Conservation (phyloP, 2,888 invertebrate genomes). For the Oeneis ivallda region DNA sequence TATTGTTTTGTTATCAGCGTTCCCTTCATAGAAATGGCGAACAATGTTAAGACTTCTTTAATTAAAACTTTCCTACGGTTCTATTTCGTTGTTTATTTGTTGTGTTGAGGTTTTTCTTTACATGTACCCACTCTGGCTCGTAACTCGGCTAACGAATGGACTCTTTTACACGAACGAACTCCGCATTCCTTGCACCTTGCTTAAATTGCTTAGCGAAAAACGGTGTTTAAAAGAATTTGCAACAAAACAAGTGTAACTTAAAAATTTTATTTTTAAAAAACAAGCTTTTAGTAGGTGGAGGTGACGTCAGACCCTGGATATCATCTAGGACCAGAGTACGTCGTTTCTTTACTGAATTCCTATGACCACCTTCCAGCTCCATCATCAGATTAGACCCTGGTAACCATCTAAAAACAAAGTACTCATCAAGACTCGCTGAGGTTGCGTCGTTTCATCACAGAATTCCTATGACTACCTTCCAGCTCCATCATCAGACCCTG, state of each 20-base stretch:
- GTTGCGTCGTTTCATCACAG: too few species aligned
- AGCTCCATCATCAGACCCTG: too few species aligned
- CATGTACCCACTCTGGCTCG: background rate
- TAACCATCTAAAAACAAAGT: too few species aligned
- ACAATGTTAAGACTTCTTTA: constrained; percentile 18
- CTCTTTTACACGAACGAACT: background rate
- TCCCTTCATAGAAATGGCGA: constrained; percentile 4
- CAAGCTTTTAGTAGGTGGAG: too few species aligned
- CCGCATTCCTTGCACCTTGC: background rate
- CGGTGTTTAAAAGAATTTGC: background rate
- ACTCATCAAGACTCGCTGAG: too few species aligned
- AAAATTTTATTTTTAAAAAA: too few species aligned
- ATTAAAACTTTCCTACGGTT: constrained; percentile 15
- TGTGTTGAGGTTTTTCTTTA: constrained; percentile 1
- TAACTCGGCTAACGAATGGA: constrained; percentile 4
- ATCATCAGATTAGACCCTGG: too few species aligned
- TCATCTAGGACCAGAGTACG: too few species aligned
- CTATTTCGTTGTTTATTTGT: constrained; percentile 13
- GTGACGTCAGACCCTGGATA: too few species aligned
- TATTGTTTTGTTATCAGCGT: constrained; percentile 11
- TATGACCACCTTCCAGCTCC: too few species aligned
- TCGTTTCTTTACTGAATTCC: too few species aligned
- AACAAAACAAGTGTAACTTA: background rate
- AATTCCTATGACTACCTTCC: too few species aligned
- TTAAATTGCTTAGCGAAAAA: background rate